Evolutionary conservation across 2,797 vertebrate species (phyloP).

Genomic region (Enteromius paludinosus): DNA sequence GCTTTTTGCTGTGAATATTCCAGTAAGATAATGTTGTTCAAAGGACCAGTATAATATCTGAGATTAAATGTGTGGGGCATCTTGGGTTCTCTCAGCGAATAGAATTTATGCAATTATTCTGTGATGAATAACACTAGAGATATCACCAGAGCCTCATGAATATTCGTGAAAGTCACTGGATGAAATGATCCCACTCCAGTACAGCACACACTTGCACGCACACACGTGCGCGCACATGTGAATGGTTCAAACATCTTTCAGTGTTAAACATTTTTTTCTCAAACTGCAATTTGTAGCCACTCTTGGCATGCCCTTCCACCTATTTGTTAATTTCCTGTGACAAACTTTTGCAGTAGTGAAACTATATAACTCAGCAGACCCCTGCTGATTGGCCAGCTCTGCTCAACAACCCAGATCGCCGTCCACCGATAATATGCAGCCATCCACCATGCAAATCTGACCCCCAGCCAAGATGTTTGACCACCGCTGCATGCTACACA

Average conservation of each 20-base stretch:
- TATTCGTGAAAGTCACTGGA: slow-evolving; percentile 3
- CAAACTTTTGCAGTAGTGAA: slow-evolving; percentile 75
- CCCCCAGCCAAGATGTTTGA: slow-evolving; percentile 14
- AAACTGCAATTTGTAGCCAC: slow-evolving; percentile 54
- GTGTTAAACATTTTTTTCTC: slow-evolving; percentile 55
- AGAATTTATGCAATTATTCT: slow-evolving; percentile 59
- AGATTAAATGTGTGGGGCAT: slow-evolving; percentile 44
- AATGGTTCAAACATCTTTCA: neutral
- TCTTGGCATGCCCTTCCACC: slow-evolving; percentile 52
- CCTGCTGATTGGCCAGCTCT: slow-evolving; percentile 53
- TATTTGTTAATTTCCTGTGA: slow-evolving; percentile 69
- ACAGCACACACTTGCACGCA: neutral
- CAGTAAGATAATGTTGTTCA: slow-evolving; percentile 24
- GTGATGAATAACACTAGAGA: slow-evolving; percentile 62
- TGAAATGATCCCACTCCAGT: slow-evolving; percentile 38
- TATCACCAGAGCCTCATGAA: slow-evolving; percentile 59
- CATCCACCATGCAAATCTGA: slow-evolving; percentile 9
- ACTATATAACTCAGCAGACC: slow-evolving; percentile 70
- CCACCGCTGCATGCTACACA: slow-evolving; percentile 5
- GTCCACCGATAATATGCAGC: slow-evolving; percentile 48
- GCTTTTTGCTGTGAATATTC: slow-evolving; percentile 15
- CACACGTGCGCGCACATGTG: neutral
- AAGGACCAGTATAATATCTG: slow-evolving; percentile 41
- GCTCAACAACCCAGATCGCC: slow-evolving; percentile 61
- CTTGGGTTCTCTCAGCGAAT: slow-evolving; percentile 45